phyloP scores from a whole-genome alignment of 2,888 invertebrate genomes.

The Ophioninae sp. region DNA sequence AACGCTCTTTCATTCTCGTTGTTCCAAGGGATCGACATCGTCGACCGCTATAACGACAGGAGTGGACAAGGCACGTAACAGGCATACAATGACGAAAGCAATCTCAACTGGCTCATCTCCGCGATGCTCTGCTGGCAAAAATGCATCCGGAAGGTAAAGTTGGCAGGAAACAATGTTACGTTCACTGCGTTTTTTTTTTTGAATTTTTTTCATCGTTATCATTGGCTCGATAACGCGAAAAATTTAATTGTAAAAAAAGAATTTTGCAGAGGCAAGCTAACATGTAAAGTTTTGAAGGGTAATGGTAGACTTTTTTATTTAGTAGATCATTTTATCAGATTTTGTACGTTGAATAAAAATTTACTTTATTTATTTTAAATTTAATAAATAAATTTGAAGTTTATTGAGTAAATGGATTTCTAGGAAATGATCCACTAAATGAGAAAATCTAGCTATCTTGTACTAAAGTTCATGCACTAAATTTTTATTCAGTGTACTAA shows the following conservation, averaged over 20 bases:
- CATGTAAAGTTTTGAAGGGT: too few relatives aligned
- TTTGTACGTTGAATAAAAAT: too few relatives aligned
- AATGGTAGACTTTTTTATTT: too few relatives aligned
- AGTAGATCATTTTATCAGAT: too few relatives aligned
- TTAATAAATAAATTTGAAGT: too few relatives aligned
- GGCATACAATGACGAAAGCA: constrained; percentile 76
- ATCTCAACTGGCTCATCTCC: constrained; percentile 73
- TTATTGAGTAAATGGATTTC: too few relatives aligned
- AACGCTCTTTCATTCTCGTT: constrained; percentile 51
- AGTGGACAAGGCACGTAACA: constrained; percentile 70
- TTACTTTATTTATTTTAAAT: too few relatives aligned
- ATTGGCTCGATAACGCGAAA: neutral
- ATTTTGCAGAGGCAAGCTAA: too few relatives aligned
- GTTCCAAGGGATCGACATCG: constrained; percentile 47
- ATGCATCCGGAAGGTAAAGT: constrained; percentile 62
- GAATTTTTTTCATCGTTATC: neutral
- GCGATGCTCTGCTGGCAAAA: constrained; percentile 57
- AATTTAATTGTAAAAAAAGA: neutral
- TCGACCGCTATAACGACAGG: constrained; percentile 53
- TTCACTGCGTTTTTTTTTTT: constrained; percentile 15
- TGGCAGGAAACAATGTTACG: constrained; percentile 57
- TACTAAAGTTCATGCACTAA: too few relatives aligned
- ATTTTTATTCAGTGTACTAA: too few relatives aligned
- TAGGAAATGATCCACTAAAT: too few relatives aligned
- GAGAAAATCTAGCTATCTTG: too few relatives aligned